Conservation (phyloP, 2,888 invertebrate species). For the Tetragonula carbonaria region DNA sequence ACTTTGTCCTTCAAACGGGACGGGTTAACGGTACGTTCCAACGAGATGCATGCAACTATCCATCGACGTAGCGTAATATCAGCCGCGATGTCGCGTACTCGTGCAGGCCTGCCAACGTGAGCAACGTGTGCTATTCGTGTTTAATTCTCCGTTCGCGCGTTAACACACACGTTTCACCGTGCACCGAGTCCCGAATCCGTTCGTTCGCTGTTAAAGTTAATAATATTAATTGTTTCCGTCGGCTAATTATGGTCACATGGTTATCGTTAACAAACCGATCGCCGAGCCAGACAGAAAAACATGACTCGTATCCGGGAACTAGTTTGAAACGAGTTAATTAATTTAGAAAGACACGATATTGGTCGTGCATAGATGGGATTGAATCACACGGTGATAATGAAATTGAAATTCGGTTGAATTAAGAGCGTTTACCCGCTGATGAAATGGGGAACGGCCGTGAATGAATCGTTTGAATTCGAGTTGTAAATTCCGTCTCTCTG, state of each 20-base stretch:
- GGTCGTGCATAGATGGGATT: background rate
- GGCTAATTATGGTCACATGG: slow-evolving; percentile 39
- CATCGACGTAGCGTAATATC: slow-evolving; percentile 29
- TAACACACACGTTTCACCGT: slow-evolving; percentile 23
- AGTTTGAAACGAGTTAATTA: background rate
- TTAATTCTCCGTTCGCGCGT: slow-evolving; percentile 40
- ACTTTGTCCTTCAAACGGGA: slow-evolving; percentile 19
- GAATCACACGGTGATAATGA: background rate
- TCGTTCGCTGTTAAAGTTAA: slow-evolving; percentile 40
- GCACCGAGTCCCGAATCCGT: slow-evolving; percentile 14
- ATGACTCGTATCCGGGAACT: too few species aligned
- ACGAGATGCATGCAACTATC: slow-evolving; percentile 35
- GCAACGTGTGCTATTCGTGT: slow-evolving; percentile 16
- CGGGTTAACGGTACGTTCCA: slow-evolving; percentile 4
- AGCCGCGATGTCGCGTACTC: slow-evolving; percentile 16
- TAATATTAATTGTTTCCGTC: slow-evolving; percentile 58
- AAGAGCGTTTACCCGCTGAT: background rate
- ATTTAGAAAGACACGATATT: background rate
- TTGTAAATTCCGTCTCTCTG: background rate
- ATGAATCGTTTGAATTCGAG: background rate
- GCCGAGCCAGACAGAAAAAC: background rate
- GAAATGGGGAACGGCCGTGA: background rate
- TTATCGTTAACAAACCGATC: background rate
- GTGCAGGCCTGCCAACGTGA: background rate
- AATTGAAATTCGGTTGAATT: background rate